Percentiles rank a stretch among this genome's conserved stretches.
Conservation (phyloP, 2,113 vertebrate species). For the Sinocyclocheilus maitianheensis region DNA sequence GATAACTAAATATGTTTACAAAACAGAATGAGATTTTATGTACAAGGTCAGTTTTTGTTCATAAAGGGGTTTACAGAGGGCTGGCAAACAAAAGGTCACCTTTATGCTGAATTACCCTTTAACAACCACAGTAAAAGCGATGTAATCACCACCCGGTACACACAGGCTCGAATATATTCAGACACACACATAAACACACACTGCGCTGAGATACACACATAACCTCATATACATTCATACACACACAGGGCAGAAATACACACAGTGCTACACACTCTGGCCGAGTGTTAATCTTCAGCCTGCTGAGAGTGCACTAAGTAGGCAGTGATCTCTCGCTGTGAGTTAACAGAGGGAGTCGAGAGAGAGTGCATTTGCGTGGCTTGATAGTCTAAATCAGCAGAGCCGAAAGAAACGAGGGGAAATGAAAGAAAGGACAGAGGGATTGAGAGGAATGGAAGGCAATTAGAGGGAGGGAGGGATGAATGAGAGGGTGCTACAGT, state of each 20-base stretch:
- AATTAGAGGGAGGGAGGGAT: constrained; percentile 26
- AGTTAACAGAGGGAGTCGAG: constrained; percentile 39
- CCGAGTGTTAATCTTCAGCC: constrained; percentile 74
- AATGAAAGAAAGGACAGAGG: constrained; percentile 27
- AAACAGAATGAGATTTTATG: background rate
- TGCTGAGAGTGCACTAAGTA: constrained; percentile 73
- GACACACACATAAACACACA: background rate
- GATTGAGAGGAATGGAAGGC: constrained; percentile 15
- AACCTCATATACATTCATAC: constrained; percentile 24
- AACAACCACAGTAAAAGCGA: background rate
- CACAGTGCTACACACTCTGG: constrained; percentile 62
- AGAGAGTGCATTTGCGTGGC: constrained; percentile 6
- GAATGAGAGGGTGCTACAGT: background rate
- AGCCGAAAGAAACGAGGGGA: constrained; percentile 16
- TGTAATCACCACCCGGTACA: background rate
- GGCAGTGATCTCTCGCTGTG: constrained; percentile 65
- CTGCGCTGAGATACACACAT: constrained; percentile 25
- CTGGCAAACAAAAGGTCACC: constrained; percentile 12
- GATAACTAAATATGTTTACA: constrained; percentile 13
- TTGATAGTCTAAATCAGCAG: constrained; percentile 33
- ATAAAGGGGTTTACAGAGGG: background rate
- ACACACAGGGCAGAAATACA: constrained; percentile 36
- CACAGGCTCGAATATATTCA: background rate
- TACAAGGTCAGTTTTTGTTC: background rate
- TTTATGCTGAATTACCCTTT: constrained; percentile 21